Percentiles rank a stretch among this genome's conserved stretches.
phyloP scores from a whole-genome alignment of 2,888 invertebrate species.

The Trachelus stipa region DNA sequence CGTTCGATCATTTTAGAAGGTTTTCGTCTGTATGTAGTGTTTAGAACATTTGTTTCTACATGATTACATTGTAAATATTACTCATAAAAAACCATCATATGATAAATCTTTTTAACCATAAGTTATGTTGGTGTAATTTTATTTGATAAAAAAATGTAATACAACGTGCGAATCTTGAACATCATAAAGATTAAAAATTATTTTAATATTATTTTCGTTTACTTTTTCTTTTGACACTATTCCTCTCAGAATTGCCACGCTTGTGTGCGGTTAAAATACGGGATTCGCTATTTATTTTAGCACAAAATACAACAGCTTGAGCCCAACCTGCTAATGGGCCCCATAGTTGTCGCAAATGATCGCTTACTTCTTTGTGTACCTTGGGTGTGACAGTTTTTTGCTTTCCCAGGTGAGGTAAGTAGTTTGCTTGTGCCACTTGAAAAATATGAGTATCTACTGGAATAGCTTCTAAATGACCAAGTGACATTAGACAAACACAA shows the following conservation, averaged over 20 bases:
- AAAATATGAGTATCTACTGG: constrained; percentile 98
- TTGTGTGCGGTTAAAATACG: not conserved
- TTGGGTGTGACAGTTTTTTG: constrained; percentile 84
- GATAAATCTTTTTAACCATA: not conserved
- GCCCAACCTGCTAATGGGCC: constrained; percentile 95
- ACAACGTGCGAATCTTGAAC: not conserved
- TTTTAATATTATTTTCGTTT: constrained; percentile 21
- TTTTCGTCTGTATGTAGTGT: not conserved
- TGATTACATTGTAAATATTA: not conserved
- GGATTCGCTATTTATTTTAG: constrained; percentile 50
- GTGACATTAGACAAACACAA: constrained; percentile 96
- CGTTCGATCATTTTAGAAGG: not conserved
- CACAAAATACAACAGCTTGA: constrained; percentile 80
- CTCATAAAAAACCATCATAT: not conserved
- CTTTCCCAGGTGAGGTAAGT: constrained; percentile 80
- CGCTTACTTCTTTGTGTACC: constrained; percentile 88
- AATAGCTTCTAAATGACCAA: constrained; percentile 87
- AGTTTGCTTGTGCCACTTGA: constrained; percentile 86
- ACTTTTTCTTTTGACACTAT: constrained; percentile 13
- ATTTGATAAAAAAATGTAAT: not conserved
- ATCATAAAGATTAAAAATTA: not conserved
- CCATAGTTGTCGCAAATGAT: constrained; percentile 82
- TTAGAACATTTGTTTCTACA: not conserved
- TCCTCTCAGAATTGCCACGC: not conserved
- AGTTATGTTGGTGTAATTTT: not conserved